Evolutionary conservation across 2,797 vertebrate genomes (phyloP).

Genomic region (Tympanoctomys barrerae): DNA sequence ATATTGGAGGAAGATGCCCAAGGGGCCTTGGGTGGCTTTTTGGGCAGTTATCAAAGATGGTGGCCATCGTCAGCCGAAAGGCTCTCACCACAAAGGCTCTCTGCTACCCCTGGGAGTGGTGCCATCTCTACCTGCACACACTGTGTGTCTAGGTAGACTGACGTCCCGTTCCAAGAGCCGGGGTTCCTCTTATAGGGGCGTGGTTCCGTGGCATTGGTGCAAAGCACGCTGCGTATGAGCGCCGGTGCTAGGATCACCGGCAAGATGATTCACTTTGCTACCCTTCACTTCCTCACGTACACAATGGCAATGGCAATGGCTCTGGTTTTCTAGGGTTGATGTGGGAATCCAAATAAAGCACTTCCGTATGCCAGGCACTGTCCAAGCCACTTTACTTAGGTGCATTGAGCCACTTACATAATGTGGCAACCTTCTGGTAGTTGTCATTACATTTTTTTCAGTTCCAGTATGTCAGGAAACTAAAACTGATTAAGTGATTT

Average conservation of each 20-base stretch:
- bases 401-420: background rate
- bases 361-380: background rate
- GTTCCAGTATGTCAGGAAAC: background rate
- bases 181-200: background rate
- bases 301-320: background rate
- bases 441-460: background rate
- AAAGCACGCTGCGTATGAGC: background rate
- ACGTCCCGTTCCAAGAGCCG: background rate
- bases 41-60: background rate
- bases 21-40: background rate
- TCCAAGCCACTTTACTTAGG: background rate
- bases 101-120: background rate
- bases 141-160: background rate
- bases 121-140: background rate
- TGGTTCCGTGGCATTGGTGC: background rate
- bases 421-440: background rate
- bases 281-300: background rate
- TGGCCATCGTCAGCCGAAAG: background rate
- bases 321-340: background rate
- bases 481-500: conserved; percentile 26
- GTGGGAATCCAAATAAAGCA: background rate
- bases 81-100: background rate
- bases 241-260: background rate
- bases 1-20: background rate
- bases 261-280: background rate